A percentile compares a stretch with the other conserved stretches of the same genome.
phyloP scores from a whole-genome alignment of 2,888 invertebrate species.

The Clanis bilineata region DNA sequence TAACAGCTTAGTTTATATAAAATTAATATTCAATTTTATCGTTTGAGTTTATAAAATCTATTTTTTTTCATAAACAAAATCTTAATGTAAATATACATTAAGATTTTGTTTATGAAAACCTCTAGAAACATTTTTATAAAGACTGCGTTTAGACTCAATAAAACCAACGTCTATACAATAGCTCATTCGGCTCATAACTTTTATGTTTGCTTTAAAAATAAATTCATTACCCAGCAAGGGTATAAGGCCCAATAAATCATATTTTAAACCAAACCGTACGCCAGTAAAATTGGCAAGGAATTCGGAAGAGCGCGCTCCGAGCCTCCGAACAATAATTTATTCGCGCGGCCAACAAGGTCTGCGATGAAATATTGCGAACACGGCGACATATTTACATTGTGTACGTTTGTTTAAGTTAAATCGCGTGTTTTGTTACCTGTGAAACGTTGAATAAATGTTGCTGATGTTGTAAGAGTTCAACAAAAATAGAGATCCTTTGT shows the following conservation, averaged over 20 bases:
- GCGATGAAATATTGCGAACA: conserved; percentile 4
- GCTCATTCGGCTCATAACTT: neutral
- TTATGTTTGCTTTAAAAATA: neutral
- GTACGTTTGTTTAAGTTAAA: conserved; percentile 5
- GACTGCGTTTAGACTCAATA: neutral
- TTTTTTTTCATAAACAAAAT: too few relatives aligned
- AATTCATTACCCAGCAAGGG: conserved; percentile 5
- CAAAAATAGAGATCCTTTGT: neutral
- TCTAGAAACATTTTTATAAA: neutral
- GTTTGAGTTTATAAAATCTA: too few relatives aligned
- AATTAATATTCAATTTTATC: too few relatives aligned
- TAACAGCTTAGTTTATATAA: too few relatives aligned
- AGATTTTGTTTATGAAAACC: neutral
- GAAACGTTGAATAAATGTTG: neutral
- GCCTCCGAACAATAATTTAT: conserved; percentile 36
- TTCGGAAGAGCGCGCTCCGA: conserved; percentile 34
- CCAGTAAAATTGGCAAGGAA: conserved; percentile 37
- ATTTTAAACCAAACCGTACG: conserved; percentile 27
- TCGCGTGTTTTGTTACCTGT: conserved; percentile 8
- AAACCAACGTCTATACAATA: neutral
- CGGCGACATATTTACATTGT: conserved; percentile 10
- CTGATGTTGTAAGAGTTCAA: neutral
- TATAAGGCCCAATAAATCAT: conserved; percentile 19
- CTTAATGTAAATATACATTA: too few relatives aligned
- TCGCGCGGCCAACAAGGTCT: conserved; percentile 22